These are phyloP conservation scores for Anthonomus grandis DNA, from an alignment of 1,140 invertebrate genomes.

Conservation along the genomic window DNA sequence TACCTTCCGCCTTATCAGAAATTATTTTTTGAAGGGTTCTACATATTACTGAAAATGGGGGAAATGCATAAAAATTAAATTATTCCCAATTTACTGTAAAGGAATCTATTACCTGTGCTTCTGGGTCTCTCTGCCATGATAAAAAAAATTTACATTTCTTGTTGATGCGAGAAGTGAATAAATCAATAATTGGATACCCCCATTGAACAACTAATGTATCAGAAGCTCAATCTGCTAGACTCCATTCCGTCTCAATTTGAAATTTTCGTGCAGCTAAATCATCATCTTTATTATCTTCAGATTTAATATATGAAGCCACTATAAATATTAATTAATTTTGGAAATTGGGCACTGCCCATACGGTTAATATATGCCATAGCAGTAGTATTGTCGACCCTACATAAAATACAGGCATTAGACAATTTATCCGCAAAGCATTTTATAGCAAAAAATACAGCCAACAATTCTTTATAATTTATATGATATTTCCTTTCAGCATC, in stretches of 20 bases:
- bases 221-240: neutral
- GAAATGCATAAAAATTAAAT: conserved; percentile 40
- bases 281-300: neutral
- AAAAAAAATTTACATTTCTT: conserved; percentile 34
- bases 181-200: conserved; percentile 17
- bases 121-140: conserved; percentile 34
- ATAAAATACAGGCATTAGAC: neutral
- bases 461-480: neutral
- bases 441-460: neutral
- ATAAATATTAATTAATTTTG: neutral
- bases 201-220: conserved; percentile 1
- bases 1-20: conserved; percentile 32
- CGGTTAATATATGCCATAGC: neutral
- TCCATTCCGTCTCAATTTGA: conserved; percentile 24
- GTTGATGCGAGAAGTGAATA: conserved; percentile 23
- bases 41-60: conserved; percentile 34
- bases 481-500: neutral
- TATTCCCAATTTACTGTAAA: conserved; percentile 38
- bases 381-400: neutral
- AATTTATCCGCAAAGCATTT: neutral
- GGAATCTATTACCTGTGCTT: conserved; percentile 30
- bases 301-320: neutral
- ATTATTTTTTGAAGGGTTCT: conserved; percentile 35
- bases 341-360: neutral
- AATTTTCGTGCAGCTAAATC: neutral